These are phyloP conservation scores for Lasioglossum marginatum DNA, from an alignment of 2,888 invertebrate genomes.

Conservation along the genomic window DNA sequence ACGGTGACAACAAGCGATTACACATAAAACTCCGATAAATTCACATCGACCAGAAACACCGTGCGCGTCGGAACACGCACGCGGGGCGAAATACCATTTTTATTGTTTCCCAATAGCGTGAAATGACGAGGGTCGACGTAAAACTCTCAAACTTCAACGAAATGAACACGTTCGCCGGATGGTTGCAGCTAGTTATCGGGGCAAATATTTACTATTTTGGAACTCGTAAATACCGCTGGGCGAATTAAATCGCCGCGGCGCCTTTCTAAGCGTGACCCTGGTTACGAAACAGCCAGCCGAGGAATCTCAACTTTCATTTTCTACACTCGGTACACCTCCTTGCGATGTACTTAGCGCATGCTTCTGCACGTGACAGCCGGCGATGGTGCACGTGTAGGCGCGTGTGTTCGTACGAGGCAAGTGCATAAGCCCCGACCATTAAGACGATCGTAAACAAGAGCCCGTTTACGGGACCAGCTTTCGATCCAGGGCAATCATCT, in stretches of 20 bases:
- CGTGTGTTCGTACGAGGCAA: conserved; percentile 54
- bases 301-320: conserved; percentile 80
- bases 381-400: conserved; percentile 49
- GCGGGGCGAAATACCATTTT: conserved; percentile 5
- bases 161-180: not conserved
- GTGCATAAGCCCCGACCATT: conserved; percentile 44
- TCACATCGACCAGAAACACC: not conserved
- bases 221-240: conserved; percentile 26
- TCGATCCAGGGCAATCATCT: conserved; percentile 33
- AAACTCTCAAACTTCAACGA: not conserved
- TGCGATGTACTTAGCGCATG: conserved; percentile 61
- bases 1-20: conserved; percentile 2
- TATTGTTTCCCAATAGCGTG: conserved; percentile 30
- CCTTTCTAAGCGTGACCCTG: conserved; percentile 74
- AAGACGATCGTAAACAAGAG: conserved; percentile 40
- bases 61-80: not conserved
- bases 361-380: conserved; percentile 65
- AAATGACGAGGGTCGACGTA: not conserved
- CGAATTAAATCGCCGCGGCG: conserved; percentile 52
- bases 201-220: conserved; percentile 36
- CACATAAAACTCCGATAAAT: conserved; percentile 12
- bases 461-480: conserved; percentile 39
- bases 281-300: conserved; percentile 68
- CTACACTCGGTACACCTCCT: conserved; percentile 58
- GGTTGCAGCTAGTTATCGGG: not conserved